Percentiles rank a stretch among this genome's conserved stretches.
phyloP scores from a whole-genome alignment of 1,140 invertebrate genomes.

The Ips typographus region DNA sequence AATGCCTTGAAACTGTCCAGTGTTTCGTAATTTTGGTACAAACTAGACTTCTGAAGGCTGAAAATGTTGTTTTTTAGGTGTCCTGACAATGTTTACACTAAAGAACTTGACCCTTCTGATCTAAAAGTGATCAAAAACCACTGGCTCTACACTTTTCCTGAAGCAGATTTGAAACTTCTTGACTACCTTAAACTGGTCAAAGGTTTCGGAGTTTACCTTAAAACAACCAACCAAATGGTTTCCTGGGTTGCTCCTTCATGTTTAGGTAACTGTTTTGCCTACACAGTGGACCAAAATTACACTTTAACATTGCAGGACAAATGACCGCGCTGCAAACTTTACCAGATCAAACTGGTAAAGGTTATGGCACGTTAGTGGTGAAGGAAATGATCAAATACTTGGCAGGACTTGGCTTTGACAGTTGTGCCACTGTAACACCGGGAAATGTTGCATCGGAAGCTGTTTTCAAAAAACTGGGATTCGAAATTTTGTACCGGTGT shows the following conservation, averaged over 20 bases:
- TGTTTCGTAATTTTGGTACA: no score
- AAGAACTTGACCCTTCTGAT: background rate
- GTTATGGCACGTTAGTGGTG: constrained; percentile 3
- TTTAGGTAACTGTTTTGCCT: background rate
- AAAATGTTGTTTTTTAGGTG: background rate
- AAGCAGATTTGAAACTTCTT: background rate
- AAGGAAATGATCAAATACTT: constrained; percentile 5
- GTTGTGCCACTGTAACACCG: background rate
- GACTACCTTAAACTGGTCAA: constrained; percentile 1
- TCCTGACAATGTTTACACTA: constrained; percentile 6
- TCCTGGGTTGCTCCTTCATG: constrained; percentile 14
- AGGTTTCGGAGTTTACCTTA: constrained; percentile 17
- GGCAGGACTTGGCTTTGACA: background rate
- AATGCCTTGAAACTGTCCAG: background rate
- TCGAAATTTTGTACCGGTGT: constrained; percentile 1
- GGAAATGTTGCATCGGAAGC: background rate
- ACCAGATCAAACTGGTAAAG: constrained; percentile 4
- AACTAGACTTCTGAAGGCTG: no score
- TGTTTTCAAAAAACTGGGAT: constrained; percentile 8
- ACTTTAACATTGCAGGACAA: constrained; percentile 8
- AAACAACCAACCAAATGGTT: constrained; percentile 10
- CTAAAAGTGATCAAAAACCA: background rate
- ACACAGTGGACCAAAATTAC: background rate
- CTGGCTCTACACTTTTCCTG: constrained; percentile 3
- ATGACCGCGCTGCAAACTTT: constrained; percentile 9